Evolutionary conservation across 2,888 invertebrate genomes (phyloP), one percentile per base, ranked within the genome.

Genomic region (Morpho helenor): DNA sequence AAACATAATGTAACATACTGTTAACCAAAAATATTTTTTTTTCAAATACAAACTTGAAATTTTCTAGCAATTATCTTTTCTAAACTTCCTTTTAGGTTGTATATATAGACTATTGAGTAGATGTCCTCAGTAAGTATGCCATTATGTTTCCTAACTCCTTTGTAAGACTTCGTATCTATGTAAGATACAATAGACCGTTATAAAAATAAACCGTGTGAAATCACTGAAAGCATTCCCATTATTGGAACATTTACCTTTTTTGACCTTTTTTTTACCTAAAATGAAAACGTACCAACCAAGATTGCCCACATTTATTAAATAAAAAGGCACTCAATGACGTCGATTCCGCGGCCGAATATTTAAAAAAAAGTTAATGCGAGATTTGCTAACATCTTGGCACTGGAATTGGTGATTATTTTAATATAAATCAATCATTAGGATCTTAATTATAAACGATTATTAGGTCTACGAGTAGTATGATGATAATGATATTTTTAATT

Each of bases 131-230:
- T 41, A 39, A 10, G 52, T 8, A 53, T 43, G 41, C 41, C 48
- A 60, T 48, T 54, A 43, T 42, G 44, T 40, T 46, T 53, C 49
- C 50, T 56, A 50, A 22, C 48, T 47, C 46, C 48, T 31, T 52
- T 31, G 45, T 31, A n/a, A 43, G 46, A 22, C 9, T 53, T 45
- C 46, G n/a, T 9, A 40, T 22, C 31, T 22, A 46, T 53, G 45
- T 9, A 46, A 46, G 45, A 16, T 16, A 53, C 40, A 53, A 53
- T 22, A 44, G 41, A 10, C 10, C 31, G 40, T 44, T 52, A 52
- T 52, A 57, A 50, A 52, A 52, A 22, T 44, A 57, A 52, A 52
- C 52, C 16, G 54, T 16, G 57, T n/a, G 57, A 49, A 55, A 57
- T 60, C 40, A 57, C 49, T 39, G 16, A 45, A 40, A 51, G 45